Conservation (phyloP, 2,797 vertebrate species). For the Ceyx erithaca region DNA sequence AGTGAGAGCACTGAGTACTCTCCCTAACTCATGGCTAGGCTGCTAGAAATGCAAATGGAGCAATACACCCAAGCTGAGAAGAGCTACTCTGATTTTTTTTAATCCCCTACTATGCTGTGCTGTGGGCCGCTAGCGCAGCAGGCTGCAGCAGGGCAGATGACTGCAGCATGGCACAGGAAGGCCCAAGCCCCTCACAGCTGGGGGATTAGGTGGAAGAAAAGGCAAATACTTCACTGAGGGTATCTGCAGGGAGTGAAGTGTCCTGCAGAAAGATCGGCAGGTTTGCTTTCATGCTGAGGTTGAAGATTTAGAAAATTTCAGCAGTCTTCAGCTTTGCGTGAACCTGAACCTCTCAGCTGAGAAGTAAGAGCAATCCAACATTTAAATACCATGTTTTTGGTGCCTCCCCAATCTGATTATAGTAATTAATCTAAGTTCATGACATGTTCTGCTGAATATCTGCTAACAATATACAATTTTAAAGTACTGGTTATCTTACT, state of each 20-base stretch:
- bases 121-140: background rate
- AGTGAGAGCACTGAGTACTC: background rate
- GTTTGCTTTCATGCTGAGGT: background rate
- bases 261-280: background rate
- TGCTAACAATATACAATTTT: background rate
- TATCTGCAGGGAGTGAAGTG: background rate
- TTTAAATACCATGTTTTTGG: background rate
- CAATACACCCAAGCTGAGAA: background rate
- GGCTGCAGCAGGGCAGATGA: accelerated
- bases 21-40: background rate
- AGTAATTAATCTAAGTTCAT: background rate
- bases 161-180: background rate
- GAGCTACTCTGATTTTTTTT: background rate
- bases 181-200: background rate
- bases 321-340: background rate
- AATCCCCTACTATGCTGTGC: background rate
- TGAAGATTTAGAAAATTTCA: background rate
- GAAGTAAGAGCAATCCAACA: background rate
- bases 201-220: background rate
- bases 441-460: background rate
- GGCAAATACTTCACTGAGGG: background rate
- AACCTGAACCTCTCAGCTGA: background rate
- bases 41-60: background rate
- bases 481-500: background rate
- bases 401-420: background rate